A percentile compares a stretch with the other conserved stretches of the same genome.
Conservation (phyloP, 1,140 invertebrate species). For the Coelopa frigida region DNA sequence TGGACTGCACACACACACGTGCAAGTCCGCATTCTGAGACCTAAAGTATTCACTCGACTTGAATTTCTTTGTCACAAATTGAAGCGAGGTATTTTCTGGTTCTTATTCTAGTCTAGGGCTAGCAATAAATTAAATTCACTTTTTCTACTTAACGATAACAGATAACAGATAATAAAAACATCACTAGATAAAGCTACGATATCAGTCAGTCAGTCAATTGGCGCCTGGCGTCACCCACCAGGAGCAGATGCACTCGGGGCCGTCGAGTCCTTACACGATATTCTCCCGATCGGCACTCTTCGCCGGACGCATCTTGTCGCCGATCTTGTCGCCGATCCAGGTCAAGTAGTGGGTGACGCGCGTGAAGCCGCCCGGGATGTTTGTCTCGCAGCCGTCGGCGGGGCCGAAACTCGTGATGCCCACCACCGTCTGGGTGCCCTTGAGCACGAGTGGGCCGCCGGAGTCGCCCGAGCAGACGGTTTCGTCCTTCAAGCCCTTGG, state of each 20-base stretch:
- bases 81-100: too few species aligned
- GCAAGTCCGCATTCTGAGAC: too few species aligned
- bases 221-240: too few species aligned
- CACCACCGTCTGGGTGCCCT: slow-evolving; percentile 34
- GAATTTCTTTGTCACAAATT: too few species aligned
- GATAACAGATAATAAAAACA: background rate
- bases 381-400: slow-evolving; percentile 39
- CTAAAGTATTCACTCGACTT: too few species aligned
- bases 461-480: slow-evolving; percentile 41
- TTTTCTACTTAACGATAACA: background rate
- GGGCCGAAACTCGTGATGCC: slow-evolving; percentile 41
- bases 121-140: background rate
- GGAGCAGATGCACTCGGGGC: too few species aligned
- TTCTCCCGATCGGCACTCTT: slow-evolving; percentile 2
- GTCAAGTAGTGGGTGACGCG: slow-evolving; percentile 37
- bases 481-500: slow-evolving; percentile 36
- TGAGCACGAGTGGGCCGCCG: slow-evolving; percentile 35
- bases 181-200: slow-evolving; percentile 8
- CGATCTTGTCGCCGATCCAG: slow-evolving; percentile 40
- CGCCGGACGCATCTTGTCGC: slow-evolving; percentile 7
- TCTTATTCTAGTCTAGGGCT: too few species aligned
- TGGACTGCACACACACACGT: too few species aligned
- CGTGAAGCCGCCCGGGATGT: slow-evolving; percentile 36
- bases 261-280: background rate
- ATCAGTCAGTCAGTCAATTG: slow-evolving; percentile 6